A percentile compares a stretch with the other conserved stretches of the same genome.
Evolutionary conservation across 1,140 invertebrate genomes (phyloP).

Genomic region (Megalopta genalis): DNA sequence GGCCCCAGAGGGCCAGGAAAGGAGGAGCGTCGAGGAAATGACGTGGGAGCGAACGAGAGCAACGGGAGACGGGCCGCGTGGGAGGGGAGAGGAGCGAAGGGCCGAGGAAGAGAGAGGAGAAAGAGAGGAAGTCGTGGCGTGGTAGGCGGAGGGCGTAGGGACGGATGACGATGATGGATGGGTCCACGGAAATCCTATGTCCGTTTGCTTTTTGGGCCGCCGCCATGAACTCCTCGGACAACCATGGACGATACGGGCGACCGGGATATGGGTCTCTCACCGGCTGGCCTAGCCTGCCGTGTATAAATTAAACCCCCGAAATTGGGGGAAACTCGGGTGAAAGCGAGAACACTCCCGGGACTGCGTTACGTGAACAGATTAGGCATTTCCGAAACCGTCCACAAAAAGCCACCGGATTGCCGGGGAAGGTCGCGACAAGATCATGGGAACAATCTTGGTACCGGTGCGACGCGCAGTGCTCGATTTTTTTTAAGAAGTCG

Average conservation of each 20-base stretch:
- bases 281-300: not conserved
- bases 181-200: constrained; percentile 70
- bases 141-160: constrained; percentile 62
- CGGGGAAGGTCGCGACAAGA: not conserved
- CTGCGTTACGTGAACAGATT: not conserved
- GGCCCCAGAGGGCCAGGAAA: constrained; percentile 48
- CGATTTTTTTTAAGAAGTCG: too few relatives aligned
- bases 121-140: constrained; percentile 45
- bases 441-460: too few relatives aligned
- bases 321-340: constrained; percentile 13
- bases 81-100: not conserved
- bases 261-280: constrained; percentile 25
- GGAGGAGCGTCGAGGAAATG: constrained; percentile 61
- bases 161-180: constrained; percentile 76
- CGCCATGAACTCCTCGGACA: constrained; percentile 54
- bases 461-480: too few relatives aligned
- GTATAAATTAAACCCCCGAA: constrained; percentile 18
- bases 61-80: constrained; percentile 17
- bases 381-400: not conserved
- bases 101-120: constrained; percentile 42
- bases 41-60: constrained; percentile 48
- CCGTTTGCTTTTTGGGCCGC: constrained; percentile 69
- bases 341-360: not conserved
- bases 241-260: constrained; percentile 53
- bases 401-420: not conserved